Evolutionary conservation across 1,140 invertebrate species (phyloP), one percentile per base, ranked within the genome.

Genomic region (Helicorthomorpha holstii): DNA sequence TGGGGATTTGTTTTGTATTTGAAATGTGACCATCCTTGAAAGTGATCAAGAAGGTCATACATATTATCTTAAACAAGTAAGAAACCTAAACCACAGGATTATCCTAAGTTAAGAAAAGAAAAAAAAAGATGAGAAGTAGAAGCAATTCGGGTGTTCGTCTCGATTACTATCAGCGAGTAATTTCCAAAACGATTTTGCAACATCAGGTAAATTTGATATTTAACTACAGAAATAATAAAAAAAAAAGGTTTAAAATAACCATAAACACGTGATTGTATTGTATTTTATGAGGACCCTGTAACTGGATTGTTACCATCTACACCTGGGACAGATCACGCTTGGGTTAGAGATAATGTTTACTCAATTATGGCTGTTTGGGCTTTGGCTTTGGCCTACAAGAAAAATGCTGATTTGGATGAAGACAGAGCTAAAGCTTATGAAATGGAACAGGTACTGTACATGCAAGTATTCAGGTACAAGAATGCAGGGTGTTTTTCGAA

Each of bases 321-420:
- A 62, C 73, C 78, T 43, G 78, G 82, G 1, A 89, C 87, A 63
- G 78, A 84, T 53, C 91, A 99, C 76, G 92, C 94, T 0, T 98
- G 95, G 95, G 89, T 99, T 52, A 75, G 96, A 19, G 94, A 99
- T 65, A 99, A 98, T 76, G 77, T 98, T 0, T 99, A 98, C 64
- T 92, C 89, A 56, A 91, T 96, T 58, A 69, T 97, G 54, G 85
- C 92, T 16, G 88, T 98, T 10, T 99, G 96, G 96, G 93, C 90
- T 12, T 71, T 99, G 1, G 89, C 93, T 1, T 87, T 98, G 82
- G 88, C 95, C 0, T 98, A 97, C 66, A 94, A 94, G 66, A 99
- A 99, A 72, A 93, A 91, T 63, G 91, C 92, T 2, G 94, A 98
- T 69, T 82, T 92, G 64, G 94, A 98, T 71, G 94, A 98, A 72